These are phyloP conservation scores for Hedychridium roseum DNA, from an alignment of 2,888 invertebrate species.

Conservation along the genomic window DNA sequence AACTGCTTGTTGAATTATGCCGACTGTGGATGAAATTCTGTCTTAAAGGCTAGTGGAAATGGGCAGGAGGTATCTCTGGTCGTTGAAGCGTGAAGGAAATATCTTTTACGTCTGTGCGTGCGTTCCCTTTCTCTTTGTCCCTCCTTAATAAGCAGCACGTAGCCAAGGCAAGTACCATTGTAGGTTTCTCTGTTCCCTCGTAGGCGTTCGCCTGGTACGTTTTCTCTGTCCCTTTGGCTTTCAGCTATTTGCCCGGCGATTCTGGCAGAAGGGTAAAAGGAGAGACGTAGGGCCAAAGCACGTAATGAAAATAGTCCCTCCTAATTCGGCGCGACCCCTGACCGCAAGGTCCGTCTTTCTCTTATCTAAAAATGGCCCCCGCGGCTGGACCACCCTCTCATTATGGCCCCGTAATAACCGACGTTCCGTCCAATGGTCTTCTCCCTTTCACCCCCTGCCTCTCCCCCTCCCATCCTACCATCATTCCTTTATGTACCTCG, in stretches of 20 bases:
- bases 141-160: no score
- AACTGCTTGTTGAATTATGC: no score
- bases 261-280: not conserved
- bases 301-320: constrained; percentile 56
- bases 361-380: constrained; percentile 50
- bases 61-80: no score
- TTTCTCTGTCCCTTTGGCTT: constrained; percentile 3
- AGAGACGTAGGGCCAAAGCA: constrained; percentile 27
- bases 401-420: constrained; percentile 53
- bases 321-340: constrained; percentile 54
- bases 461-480: constrained; percentile 6
- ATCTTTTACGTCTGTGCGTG: constrained; percentile 22
- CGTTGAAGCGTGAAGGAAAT: constrained; percentile 26
- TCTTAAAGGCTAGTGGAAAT: no score
- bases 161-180: no score
- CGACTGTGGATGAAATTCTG: no score
- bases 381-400: constrained; percentile 43
- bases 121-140: not conserved
- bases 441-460: constrained; percentile 21
- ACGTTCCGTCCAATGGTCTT: no score
- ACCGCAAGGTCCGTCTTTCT: constrained; percentile 43
- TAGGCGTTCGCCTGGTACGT: constrained; percentile 1
- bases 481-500: constrained; percentile 15
- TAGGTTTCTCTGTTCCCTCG: no score
- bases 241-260: constrained; percentile 14